phyloP scores from a whole-genome alignment of 2,797 vertebrate genomes.

The Cirrhinus mrigala region DNA sequence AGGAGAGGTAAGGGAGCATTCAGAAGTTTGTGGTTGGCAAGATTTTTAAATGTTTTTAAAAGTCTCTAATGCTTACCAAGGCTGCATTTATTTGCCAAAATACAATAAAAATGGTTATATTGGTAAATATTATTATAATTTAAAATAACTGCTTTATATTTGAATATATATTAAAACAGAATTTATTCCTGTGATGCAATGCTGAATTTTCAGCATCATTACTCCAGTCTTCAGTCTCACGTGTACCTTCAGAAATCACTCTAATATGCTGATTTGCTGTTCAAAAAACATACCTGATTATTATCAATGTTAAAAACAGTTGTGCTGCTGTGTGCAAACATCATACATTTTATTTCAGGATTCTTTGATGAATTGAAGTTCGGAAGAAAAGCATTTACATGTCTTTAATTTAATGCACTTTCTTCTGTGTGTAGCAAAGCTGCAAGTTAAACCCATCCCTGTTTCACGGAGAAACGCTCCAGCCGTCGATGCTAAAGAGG shows the following conservation, averaged over 20 bases:
- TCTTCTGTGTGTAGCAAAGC: constrained; percentile 60
- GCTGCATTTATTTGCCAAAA: not conserved
- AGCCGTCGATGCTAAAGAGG: not conserved
- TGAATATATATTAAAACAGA: not conserved
- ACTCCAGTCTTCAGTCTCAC: not conserved
- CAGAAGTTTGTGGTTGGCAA: not conserved
- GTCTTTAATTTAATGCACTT: not conserved
- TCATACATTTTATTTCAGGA: not conserved
- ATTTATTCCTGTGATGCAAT: not conserved
- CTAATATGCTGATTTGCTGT: not conserved
- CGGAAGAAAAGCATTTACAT: not conserved
- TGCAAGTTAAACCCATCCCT: constrained; percentile 60
- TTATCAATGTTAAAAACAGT: too few relatives aligned
- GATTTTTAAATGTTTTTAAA: not conserved
- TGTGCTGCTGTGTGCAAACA: not conserved
- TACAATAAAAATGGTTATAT: too few relatives aligned
- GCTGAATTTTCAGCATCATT: not conserved
- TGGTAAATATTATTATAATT: not conserved
- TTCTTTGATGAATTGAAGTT: not conserved
- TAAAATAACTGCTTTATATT: not conserved
- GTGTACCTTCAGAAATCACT: not conserved
- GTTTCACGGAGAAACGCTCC: constrained; percentile 44
- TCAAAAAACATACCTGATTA: not conserved
- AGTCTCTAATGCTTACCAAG: not conserved
- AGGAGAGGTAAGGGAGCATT: constrained; percentile 62